Conservation (phyloP, 2,113 vertebrate genomes). For the Clarias magur region DNA sequence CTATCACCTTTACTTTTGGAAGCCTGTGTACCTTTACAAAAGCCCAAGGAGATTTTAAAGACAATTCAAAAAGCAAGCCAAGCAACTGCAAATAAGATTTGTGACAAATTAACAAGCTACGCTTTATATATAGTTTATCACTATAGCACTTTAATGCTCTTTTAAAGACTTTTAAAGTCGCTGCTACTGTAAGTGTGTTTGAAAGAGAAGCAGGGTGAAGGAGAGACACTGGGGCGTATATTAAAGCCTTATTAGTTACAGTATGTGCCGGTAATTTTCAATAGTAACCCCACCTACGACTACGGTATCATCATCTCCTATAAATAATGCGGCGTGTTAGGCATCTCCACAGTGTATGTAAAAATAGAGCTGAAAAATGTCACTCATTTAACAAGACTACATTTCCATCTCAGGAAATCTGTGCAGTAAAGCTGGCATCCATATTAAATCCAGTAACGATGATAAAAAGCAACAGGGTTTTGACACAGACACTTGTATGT, state of each 20-base stretch:
- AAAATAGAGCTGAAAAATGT: background rate
- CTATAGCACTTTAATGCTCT: background rate
- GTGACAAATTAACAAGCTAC: background rate
- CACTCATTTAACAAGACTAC: background rate
- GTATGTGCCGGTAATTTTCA: constrained; percentile 34
- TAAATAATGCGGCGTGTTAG: background rate
- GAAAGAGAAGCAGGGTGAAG: background rate
- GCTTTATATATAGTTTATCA: background rate
- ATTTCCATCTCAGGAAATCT: background rate
- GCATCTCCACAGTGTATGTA: background rate
- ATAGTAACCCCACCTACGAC: background rate
- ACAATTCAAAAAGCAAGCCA: background rate
- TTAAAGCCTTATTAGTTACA: constrained; percentile 37
- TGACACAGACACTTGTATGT: background rate
- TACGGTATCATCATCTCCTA: background rate
- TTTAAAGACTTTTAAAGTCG: background rate
- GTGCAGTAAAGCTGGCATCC: background rate
- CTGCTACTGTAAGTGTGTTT: background rate
- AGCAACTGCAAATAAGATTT: background rate
- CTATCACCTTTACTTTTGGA: background rate
- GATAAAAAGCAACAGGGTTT: background rate
- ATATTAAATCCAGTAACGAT: background rate
- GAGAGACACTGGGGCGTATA: background rate
- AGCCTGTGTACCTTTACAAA: background rate
- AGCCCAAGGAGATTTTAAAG: constrained; percentile 1